Evolutionary conservation across 1,140 invertebrate species (phyloP).

Genomic region (Panagrolaimus sp.): DNA sequence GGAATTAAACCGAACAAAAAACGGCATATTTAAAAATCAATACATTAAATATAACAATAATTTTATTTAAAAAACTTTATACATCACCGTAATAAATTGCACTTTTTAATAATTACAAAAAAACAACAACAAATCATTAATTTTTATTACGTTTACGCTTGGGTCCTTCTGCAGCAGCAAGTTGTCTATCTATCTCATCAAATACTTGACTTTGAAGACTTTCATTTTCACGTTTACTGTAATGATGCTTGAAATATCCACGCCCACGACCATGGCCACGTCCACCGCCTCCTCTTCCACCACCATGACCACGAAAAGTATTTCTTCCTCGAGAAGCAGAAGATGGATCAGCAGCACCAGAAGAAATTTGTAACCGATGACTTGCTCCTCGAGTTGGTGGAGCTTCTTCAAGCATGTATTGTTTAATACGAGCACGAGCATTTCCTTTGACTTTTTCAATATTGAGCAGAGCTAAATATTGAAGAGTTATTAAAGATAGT

Average conservation of each 20-base stretch:
- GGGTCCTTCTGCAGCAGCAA: neutral
- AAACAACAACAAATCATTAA: too few relatives aligned
- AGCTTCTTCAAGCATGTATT: neutral
- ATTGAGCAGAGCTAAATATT: neutral
- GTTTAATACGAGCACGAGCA: neutral
- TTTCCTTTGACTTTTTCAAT: conserved; percentile 2
- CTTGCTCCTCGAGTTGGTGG: conserved; percentile 1
- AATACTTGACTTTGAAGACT: neutral
- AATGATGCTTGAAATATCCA: neutral
- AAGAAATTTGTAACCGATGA: neutral
- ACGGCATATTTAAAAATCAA: too few relatives aligned
- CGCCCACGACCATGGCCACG: neutral
- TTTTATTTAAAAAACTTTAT: too few relatives aligned
- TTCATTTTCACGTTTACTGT: neutral
- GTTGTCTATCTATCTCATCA: neutral
- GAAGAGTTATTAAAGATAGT: too few relatives aligned
- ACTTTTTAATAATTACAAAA: too few relatives aligned
- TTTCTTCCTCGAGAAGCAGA: neutral
- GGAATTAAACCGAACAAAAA: too few relatives aligned
- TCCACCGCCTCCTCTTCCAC: neutral
- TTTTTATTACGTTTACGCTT: neutral
- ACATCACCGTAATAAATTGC: too few relatives aligned
- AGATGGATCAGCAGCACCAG: neutral
- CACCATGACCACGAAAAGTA: neutral
- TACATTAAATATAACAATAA: too few relatives aligned